Conservation (phyloP, 2,797 vertebrate species). For the Anableps anableps region DNA sequence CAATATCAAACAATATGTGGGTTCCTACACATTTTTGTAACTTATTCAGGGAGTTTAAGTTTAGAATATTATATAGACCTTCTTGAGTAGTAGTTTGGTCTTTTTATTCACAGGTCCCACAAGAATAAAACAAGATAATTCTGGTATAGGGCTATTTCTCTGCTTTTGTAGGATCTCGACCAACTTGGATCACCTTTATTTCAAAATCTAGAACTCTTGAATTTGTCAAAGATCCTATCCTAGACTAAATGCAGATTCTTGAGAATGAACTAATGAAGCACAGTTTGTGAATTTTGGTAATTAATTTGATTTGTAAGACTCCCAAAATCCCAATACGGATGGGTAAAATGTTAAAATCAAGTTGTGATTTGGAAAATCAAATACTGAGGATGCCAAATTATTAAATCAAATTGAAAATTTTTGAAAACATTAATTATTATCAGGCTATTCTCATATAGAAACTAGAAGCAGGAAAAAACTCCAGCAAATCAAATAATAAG, state of each 20-base stretch:
- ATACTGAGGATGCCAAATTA: too few relatives aligned
- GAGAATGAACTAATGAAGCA: not conserved
- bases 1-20: not conserved
- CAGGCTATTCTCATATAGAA: too few relatives aligned
- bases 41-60: not conserved
- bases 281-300: not conserved
- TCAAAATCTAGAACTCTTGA: not conserved
- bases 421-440: too few relatives aligned
- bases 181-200: not conserved
- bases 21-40: not conserved
- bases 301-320: too few relatives aligned
- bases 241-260: not conserved
- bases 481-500: too few relatives aligned
- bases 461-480: too few relatives aligned
- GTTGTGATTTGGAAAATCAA: too few relatives aligned
- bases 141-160: not conserved
- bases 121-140: not conserved
- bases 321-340: too few relatives aligned
- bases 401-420: too few relatives aligned
- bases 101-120: not conserved
- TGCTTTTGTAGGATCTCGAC: not conserved
- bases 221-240: not conserved
- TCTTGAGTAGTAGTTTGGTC: not conserved
- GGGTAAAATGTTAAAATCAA: too few relatives aligned
- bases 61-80: not conserved